Conservation (phyloP, 2,888 invertebrate genomes). For the Candidula unifasciata region DNA sequence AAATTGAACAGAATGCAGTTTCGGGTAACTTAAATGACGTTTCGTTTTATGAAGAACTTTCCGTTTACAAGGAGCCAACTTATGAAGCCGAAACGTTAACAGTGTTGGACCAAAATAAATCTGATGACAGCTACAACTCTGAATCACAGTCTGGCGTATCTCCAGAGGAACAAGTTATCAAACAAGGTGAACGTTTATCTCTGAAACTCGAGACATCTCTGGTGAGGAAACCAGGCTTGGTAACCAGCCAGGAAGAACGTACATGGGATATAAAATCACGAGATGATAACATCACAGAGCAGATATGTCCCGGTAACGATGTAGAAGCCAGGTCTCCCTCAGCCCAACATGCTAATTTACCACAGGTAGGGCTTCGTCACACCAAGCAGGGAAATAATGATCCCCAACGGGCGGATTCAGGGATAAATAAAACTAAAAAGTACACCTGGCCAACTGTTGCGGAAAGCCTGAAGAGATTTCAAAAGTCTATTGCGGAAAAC, state of each 20-base stretch:
- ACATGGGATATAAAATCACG: not conserved
- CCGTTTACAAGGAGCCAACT: not conserved
- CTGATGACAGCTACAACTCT: conserved; percentile 5
- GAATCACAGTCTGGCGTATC: conserved; percentile 11
- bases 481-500: conserved; percentile 43
- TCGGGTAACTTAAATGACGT: not conserved
- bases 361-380: not conserved
- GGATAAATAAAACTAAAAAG: conserved; percentile 30
- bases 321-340: not conserved
- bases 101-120: conserved; percentile 6
- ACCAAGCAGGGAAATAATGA: not conserved
- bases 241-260: not conserved
- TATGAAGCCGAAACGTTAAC: not conserved
- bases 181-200: conserved; percentile 3
- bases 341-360: not conserved
- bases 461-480: conserved; percentile 49
- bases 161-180: not conserved
- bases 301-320: not conserved
- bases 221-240: not conserved
- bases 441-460: conserved; percentile 49
- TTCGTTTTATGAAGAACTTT: not conserved
- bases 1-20: not conserved
- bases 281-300: not conserved
- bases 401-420: not conserved
- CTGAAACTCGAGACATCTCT: not conserved